Evolutionary conservation across 2,888 invertebrate species (phyloP).

Genomic region (Drosophila tanythrix): DNA sequence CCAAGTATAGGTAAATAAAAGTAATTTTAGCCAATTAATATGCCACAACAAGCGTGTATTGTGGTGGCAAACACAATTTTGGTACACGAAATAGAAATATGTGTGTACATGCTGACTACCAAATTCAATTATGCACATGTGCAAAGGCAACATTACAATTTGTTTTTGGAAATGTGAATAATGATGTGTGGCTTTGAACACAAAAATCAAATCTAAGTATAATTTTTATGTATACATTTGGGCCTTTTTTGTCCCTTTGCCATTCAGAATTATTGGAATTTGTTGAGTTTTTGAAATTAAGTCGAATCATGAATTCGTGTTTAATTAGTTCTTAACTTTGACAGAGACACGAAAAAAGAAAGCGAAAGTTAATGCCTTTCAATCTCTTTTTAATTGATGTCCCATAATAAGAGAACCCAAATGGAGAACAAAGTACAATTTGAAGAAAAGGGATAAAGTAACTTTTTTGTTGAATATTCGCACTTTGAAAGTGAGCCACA

Average conservation of each 20-base stretch:
- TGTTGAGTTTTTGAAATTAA: neutral
- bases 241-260: neutral
- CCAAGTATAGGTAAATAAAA: conserved; percentile 56
- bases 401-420: neutral
- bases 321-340: conserved; percentile 4
- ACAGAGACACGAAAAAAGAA: neutral
- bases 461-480: neutral
- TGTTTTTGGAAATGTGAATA: neutral
- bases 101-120: neutral
- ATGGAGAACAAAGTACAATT: neutral
- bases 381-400: neutral
- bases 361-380: neutral
- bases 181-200: neutral
- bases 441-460: neutral
- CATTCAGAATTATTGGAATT: neutral
- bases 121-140: conserved; percentile 3
- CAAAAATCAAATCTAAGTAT: neutral
- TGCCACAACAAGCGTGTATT: conserved; percentile 34
- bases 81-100: neutral
- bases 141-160: neutral
- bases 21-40: conserved; percentile 51
- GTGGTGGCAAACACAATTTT: neutral
- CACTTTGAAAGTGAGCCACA: neutral
- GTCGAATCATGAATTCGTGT: neutral
- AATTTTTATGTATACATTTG: neutral